Base-by-base conservation (phyloP, 1,140 invertebrate species). In the Belonocnema kinseyi region DNA sequence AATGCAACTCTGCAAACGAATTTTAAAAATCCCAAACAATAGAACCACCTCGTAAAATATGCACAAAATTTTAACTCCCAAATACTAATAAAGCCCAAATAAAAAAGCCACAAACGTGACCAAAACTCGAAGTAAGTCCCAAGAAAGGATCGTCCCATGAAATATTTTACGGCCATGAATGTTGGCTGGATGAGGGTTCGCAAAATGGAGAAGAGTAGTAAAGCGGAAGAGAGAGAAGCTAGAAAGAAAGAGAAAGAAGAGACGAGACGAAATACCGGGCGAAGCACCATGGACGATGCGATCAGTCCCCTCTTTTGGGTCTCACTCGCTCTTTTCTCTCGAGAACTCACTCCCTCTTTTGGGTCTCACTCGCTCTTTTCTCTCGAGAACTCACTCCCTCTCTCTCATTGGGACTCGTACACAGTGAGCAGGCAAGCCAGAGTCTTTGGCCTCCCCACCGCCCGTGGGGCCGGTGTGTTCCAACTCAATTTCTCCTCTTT, bases 401-500 rank as follows among this genome's bases (percentile, higher is more conserved):
- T 50, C 17, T n/a, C n/a, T 46, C 17, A 12, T 52, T n/a, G 13
- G 16, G 50, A 61, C 6, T 13, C 54, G 16, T 40, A 61, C 58
- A 61, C 58, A 46, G 26, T 66, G 26, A 66, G 58, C 58, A 66
- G n/a, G 26, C 58, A 6, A 66, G 58, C 26, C 54, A 40, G 75
- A 70, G 50, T 73, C 72, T 73, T 75, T 66, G 14, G 1, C 75
- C 77, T 72, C 70, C 66, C 61, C 17, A 26, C 50, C 58, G 52
- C 16, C 71, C 77, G 76, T 53, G 79, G 74, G 79, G 82, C 83
- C 83, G 86, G 86, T 87, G 84, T 88, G 84, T 87, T 46, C 40
- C 87, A 89, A 91, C 90, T 90, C 89, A 91, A 90, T 90, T 91
- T 90, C 89, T 90, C 89, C 90, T 91, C 90, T 90, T 91, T 91